Evolutionary conservation across 2,113 vertebrate genomes (phyloP).

Genomic region (Bungarus multicinctus): DNA sequence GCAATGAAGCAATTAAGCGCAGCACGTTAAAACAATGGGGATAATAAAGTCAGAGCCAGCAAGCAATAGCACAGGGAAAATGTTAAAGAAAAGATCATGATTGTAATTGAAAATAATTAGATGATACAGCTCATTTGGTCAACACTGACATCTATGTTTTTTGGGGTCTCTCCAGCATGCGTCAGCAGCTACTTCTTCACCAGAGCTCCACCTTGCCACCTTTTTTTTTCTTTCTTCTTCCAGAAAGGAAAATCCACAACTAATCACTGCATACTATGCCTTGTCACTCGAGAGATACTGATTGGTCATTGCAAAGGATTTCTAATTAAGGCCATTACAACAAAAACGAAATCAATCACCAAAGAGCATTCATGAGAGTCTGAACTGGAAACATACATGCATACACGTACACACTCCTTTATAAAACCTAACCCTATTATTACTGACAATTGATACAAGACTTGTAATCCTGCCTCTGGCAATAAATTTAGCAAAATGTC

Average conservation of each 20-base stretch:
- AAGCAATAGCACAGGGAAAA: constrained; percentile 75
- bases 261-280: background rate
- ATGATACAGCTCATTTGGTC: constrained; percentile 78
- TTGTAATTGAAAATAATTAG: constrained; percentile 86
- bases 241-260: background rate
- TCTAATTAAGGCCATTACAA: background rate
- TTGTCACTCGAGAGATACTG: background rate
- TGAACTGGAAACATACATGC: background rate
- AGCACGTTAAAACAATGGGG: constrained; percentile 75
- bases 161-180: constrained; percentile 24
- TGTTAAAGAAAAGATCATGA: constrained; percentile 77
- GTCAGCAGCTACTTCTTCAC: constrained; percentile 49
- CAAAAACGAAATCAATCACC: background rate
- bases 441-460: background rate
- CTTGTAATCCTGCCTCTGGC: background rate
- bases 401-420: background rate
- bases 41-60: constrained; percentile 72
- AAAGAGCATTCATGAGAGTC: background rate
- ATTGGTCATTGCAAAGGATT: background rate
- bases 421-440: background rate
- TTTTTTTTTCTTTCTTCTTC: background rate
- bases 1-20: constrained; percentile 81
- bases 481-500: background rate
- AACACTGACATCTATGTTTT: constrained; percentile 54
- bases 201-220: constrained; percentile 30